A percentile compares a stretch with the other conserved stretches of the same genome.
phyloP scores from a whole-genome alignment of 2,888 invertebrate species.

The Formica aserva region DNA sequence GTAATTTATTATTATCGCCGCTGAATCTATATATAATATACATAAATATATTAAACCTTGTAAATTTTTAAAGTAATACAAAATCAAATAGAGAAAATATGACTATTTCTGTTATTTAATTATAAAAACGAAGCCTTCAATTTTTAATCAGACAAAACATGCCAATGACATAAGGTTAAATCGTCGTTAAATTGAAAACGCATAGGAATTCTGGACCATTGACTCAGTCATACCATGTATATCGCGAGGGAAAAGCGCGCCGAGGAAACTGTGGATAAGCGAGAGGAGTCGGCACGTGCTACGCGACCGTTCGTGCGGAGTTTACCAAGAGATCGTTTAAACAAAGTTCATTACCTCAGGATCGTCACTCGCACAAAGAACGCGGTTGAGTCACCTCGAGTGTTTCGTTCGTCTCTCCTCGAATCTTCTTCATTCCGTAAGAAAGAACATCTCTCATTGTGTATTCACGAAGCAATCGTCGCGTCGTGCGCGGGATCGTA shows the following conservation, averaged over 20 bases:
- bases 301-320: slow-evolving; percentile 70
- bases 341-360: slow-evolving; percentile 79
- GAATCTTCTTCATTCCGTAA: slow-evolving; percentile 41
- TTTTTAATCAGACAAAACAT: background rate
- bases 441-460: slow-evolving; percentile 53
- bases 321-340: slow-evolving; percentile 74
- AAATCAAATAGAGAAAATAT: background rate
- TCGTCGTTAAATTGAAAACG: background rate
- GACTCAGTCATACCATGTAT: background rate
- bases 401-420: slow-evolving; percentile 30
- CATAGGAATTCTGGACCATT: background rate
- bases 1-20: background rate
- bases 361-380: slow-evolving; percentile 62
- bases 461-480: slow-evolving; percentile 60
- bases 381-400: slow-evolving; percentile 65
- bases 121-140: background rate
- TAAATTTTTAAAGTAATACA: background rate
- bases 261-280: slow-evolving; percentile 49
- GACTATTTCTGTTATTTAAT: background rate
- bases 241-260: slow-evolving; percentile 52
- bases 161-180: background rate
- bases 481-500: slow-evolving; percentile 39
- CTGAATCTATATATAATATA: background rate
- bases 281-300: slow-evolving; percentile 72
- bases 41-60: background rate